Conservation (phyloP, 1,140 invertebrate genomes). For the Drosophila sp. region DNA sequence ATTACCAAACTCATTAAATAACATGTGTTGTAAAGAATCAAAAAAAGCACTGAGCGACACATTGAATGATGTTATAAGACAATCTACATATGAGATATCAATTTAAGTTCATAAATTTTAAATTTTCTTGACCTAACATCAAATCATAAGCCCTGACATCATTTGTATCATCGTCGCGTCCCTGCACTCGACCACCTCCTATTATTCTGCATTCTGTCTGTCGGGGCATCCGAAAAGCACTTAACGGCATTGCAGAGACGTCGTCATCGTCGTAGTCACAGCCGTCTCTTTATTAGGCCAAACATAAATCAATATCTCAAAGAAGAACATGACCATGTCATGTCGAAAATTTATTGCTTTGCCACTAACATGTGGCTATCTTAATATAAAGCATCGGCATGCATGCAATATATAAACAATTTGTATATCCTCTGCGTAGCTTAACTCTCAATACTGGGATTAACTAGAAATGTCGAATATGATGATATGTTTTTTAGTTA, state of each 20-base stretch:
- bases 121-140: slow-evolving; percentile 28
- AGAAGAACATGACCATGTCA: slow-evolving; percentile 50
- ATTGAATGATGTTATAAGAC: too few relatives aligned
- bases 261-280: slow-evolving; percentile 7
- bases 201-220: neutral
- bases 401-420: slow-evolving; percentile 67
- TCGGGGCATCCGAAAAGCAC: slow-evolving; percentile 25
- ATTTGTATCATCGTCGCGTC: slow-evolving; percentile 10
- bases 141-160: slow-evolving; percentile 31
- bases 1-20: too few relatives aligned
- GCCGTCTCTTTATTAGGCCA: slow-evolving; percentile 37
- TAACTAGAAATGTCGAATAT: neutral
- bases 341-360: slow-evolving; percentile 60
- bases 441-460: neutral
- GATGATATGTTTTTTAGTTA: too few relatives aligned
- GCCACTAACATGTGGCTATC: slow-evolving; percentile 37
- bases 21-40: too few relatives aligned
- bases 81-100: too few relatives aligned
- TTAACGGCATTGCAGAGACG: slow-evolving; percentile 39
- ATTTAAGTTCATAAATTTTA: slow-evolving; percentile 23
- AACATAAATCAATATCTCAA: slow-evolving; percentile 51
- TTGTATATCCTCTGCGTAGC: slow-evolving; percentile 21
- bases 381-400: slow-evolving; percentile 20
- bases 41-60: too few relatives aligned
- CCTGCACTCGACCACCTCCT: neutral